A percentile compares a stretch with the other conserved stretches of the same genome.
Evolutionary conservation across 1,140 invertebrate genomes (phyloP).

Genomic region (Aradophagus sp.): DNA sequence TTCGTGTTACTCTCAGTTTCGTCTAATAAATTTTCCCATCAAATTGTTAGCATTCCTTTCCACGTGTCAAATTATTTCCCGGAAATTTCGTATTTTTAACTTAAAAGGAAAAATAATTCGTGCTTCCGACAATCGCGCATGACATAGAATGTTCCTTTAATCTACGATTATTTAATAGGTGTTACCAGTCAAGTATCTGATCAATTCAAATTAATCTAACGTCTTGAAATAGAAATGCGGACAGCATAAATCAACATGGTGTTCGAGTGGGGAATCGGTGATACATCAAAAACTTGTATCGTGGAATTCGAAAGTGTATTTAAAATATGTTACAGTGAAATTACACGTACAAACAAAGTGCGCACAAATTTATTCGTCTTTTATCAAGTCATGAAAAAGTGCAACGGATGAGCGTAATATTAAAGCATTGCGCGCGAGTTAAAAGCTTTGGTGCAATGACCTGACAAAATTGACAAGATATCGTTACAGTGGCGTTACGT

Average conservation of each 20-base stretch:
- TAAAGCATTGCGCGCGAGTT: conserved; percentile 29
- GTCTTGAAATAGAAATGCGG: conserved; percentile 25
- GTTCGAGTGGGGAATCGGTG: conserved; percentile 23
- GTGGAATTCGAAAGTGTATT: conserved; percentile 30
- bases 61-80: too few relatives aligned
- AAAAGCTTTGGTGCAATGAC: conserved; percentile 46
- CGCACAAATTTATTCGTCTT: conserved; percentile 51
- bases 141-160: too few relatives aligned
- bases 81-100: too few relatives aligned
- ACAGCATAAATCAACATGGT: conserved; percentile 17
- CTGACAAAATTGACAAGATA: conserved; percentile 52
- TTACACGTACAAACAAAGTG: conserved; percentile 33
- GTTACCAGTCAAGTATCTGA: conserved; percentile 7
- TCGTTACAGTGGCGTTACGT: conserved; percentile 28
- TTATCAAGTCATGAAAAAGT: conserved; percentile 38
- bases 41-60: too few relatives aligned
- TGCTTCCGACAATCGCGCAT: too few relatives aligned
- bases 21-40: too few relatives aligned
- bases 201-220: conserved; percentile 29
- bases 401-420: conserved; percentile 39
- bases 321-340: conserved; percentile 37
- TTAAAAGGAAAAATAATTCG: too few relatives aligned
- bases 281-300: conserved; percentile 2
- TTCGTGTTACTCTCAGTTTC: too few relatives aligned
- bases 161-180: conserved; percentile 6